Evolutionary conservation across 2,113 vertebrate species (phyloP), one percentile per base, ranked within the genome.

Genomic region (Siphamia tubifer): DNA sequence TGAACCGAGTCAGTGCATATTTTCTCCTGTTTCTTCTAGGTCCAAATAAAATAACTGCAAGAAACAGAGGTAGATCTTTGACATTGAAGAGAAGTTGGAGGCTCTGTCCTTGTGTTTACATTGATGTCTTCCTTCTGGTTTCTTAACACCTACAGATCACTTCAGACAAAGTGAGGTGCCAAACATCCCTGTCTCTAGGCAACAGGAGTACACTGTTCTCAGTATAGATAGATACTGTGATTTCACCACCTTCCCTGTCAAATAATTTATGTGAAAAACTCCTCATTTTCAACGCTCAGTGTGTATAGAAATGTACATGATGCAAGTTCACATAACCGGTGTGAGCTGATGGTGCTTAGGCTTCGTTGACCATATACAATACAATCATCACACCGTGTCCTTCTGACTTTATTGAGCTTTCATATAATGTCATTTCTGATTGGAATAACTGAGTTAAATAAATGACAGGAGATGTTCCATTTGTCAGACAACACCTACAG

Each of bases 121-220:
- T 23, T 54, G 4, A 23, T 39, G 51, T 19, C 34, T 61, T 58
- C 40, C 35, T 17, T 9, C 12, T 58, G 52, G 27, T 68, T 55
- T 53, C 35, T 43, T 17, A 32, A 27, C 40, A 64, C 60, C 58
- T 69, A 52, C 74, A 61, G 34, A 70, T 48, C 64, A 23, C 38
- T 67, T 31, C 44, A 67, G 48, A 51, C 36, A 36, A 39, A 48
- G 19, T 1, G 42, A 67, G 44, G 45, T 55, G 60, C 43, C 62
- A 73, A 60, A 63, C 56, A 79, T 44, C 35, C 42, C 67, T 16
- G 89, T 87, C 81, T 88, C 87, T 73, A 90, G 75, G 77, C 87
- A 91, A 89, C 87, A 43, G 40, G 70, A 72, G 40, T 70, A 68
- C 48, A 54, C 52, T 51, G 38, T 67, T 83, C 70, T 73, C 72